phyloP scores from a whole-genome alignment of 2,113 vertebrate species.

The Melanerpes formicivorus region DNA sequence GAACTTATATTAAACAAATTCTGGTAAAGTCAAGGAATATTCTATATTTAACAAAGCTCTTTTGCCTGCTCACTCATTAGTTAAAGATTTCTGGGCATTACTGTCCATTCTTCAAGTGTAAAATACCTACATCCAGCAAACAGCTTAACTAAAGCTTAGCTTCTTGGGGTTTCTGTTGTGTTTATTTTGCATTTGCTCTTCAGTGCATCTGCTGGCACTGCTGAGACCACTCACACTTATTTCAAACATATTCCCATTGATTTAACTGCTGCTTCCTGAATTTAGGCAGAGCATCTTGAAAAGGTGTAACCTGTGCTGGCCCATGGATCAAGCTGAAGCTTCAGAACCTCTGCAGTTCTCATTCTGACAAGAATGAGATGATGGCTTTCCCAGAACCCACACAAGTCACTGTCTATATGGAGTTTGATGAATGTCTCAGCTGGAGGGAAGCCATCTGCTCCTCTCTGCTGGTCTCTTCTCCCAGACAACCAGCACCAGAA shows the following conservation, averaged over 20 bases:
- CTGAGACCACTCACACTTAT: background rate
- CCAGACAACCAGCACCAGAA: no score
- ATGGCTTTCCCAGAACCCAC: background rate
- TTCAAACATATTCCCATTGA: background rate
- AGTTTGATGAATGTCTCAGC: background rate
- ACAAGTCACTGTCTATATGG: background rate
- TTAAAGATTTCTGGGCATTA: background rate
- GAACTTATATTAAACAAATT: background rate
- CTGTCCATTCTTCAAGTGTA: background rate
- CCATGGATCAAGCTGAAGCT: background rate
- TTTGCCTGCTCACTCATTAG: background rate
- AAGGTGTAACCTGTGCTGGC: background rate
- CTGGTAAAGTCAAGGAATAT: background rate
- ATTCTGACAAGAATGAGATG: background rate
- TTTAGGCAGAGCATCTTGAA: background rate
- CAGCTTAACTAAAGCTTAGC: background rate
- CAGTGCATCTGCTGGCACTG: accelerated
- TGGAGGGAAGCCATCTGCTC: background rate
- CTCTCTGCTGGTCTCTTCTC: no score
- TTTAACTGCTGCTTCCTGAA: background rate
- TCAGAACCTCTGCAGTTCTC: background rate
- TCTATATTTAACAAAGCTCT: background rate
- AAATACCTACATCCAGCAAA: background rate
- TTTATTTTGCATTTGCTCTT: background rate
- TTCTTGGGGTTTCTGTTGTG: background rate